These are phyloP conservation scores for Tonatia bakeri DNA, from an alignment of 2,113 vertebrate species.

Conservation along the genomic window DNA sequence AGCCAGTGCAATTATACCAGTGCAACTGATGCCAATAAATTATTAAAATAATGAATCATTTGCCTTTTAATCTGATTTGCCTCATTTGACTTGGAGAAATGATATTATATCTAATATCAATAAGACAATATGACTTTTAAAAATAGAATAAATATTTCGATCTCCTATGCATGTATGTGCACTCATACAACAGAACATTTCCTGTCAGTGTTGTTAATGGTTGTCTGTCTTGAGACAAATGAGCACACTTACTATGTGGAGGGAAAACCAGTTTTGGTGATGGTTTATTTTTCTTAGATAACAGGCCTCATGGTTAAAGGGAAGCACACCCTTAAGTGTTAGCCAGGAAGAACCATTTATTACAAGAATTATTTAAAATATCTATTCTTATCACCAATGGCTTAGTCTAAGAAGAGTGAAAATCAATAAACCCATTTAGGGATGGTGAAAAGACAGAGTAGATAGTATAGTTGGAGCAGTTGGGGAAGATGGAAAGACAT, in stretches of 20 bases:
- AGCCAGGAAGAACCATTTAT: background rate
- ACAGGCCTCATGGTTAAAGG: background rate
- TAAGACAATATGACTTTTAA: background rate
- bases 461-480: background rate
- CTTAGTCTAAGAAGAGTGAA: background rate
- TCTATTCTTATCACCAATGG: background rate
- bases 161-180: background rate
- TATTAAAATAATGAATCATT: background rate
- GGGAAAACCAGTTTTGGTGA: background rate
- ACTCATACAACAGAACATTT: background rate
- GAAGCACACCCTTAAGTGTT: background rate
- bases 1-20: background rate
- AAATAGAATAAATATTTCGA: background rate
- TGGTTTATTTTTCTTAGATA: background rate
- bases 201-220: background rate
- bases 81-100: background rate
- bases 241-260: background rate
- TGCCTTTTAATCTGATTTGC: background rate
- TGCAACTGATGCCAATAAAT: background rate
- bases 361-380: constrained; percentile 8
- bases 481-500: background rate
- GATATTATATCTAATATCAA: background rate
- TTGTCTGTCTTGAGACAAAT: background rate
- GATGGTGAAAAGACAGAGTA: background rate
- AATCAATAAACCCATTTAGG: background rate